A percentile compares a stretch with the other conserved stretches of the same genome.
phyloP scores from a whole-genome alignment of 2,113 vertebrate species.

The Heliornis fulica region DNA sequence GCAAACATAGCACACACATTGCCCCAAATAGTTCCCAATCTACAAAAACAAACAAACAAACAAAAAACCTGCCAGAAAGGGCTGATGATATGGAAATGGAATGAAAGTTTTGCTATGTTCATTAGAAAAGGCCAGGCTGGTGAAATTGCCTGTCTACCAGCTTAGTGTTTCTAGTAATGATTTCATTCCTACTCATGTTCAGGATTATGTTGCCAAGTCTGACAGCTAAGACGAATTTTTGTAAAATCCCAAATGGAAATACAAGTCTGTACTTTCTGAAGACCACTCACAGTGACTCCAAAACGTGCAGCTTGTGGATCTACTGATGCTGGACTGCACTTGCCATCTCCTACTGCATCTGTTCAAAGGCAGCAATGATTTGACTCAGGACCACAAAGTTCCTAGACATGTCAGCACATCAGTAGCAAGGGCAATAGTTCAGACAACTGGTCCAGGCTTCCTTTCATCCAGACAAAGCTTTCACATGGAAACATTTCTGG shows the following conservation, averaged over 20 bases:
- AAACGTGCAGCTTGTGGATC: neutral
- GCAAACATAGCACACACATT: neutral
- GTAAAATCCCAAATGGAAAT: neutral
- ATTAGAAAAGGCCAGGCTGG: neutral
- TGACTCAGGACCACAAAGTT: neutral
- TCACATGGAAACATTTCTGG: neutral
- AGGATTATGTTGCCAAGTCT: neutral
- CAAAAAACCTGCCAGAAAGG: neutral
- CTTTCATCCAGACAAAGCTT: neutral
- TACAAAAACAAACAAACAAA: neutral
- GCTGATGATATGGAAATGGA: neutral
- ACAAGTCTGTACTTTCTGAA: neutral
- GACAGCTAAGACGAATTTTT: neutral
- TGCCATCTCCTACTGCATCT: neutral
- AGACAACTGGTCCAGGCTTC: neutral
- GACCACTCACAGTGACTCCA: accelerated
- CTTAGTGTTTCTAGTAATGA: neutral
- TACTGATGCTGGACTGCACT: neutral
- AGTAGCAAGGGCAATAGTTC: neutral
- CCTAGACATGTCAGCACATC: neutral
- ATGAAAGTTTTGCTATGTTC: neutral
- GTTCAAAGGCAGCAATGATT: neutral
- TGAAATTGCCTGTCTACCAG: neutral
- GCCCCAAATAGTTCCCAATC: neutral
- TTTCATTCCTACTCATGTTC: neutral